A percentile compares a stretch with the other conserved stretches of the same genome.
Conservation (phyloP, 2,797 vertebrate species). For the Cossypha polioptera region DNA sequence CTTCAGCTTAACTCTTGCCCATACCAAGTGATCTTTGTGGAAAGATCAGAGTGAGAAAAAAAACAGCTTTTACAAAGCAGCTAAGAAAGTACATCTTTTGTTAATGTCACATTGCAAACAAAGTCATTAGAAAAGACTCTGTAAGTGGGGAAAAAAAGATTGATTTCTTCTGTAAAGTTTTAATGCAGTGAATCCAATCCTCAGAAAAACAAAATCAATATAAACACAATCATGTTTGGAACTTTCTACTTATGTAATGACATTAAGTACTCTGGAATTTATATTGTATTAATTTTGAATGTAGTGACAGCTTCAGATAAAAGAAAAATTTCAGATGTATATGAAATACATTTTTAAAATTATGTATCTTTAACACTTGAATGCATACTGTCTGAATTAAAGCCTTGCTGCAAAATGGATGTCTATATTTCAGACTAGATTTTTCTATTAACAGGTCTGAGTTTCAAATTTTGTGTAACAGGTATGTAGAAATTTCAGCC, state of each 20-base stretch:
- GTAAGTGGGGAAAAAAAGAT: not conserved
- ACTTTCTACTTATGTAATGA: slow-evolving; percentile 14
- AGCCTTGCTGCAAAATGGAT: not conserved
- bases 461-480: not conserved
- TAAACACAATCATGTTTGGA: not conserved
- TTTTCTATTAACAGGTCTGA: not conserved
- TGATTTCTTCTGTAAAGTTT: not conserved
- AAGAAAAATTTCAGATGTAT: not conserved
- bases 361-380: slow-evolving; percentile 3
- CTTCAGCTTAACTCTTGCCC: not conserved
- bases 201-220: slow-evolving; percentile 6
- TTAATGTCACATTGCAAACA: not conserved
- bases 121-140: not conserved
- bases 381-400: not conserved
- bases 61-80: not conserved
- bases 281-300: not conserved
- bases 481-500: not conserved
- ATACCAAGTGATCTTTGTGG: not conserved
- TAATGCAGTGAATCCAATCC: not conserved
- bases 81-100: not conserved
- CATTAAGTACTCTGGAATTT: slow-evolving; percentile 13
- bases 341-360: not conserved
- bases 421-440: not conserved
- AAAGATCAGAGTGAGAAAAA: not conserved
- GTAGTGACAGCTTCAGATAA: slow-evolving; percentile 18